Evolutionary conservation across 2,113 vertebrate species (phyloP).

Genomic region (Urocynchramus pylzowi): DNA sequence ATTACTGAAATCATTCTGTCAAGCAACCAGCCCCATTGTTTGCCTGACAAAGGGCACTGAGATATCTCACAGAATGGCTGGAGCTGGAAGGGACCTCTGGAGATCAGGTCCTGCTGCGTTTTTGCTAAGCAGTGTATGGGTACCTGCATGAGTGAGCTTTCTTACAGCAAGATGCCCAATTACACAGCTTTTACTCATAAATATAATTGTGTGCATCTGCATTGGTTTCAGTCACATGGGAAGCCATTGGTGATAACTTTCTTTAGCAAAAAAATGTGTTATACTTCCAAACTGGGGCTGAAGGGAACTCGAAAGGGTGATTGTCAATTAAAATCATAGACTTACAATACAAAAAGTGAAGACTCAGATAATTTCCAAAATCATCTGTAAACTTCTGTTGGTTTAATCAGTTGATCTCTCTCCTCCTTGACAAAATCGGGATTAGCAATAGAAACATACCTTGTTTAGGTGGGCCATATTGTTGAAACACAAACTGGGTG

Average conservation of each 20-base stretch:
- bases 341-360: background rate
- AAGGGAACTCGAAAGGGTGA: background rate
- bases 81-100: background rate
- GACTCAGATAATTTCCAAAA: background rate
- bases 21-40: background rate
- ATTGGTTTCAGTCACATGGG: background rate
- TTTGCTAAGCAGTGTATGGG: background rate
- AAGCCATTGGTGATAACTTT: background rate
- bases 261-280: background rate
- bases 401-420: background rate
- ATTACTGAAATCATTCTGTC: background rate
- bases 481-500: background rate
- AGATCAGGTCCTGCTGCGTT: background rate
- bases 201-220: background rate
- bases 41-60: background rate
- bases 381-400: background rate
- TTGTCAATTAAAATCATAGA: background rate
- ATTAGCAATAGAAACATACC: background rate
- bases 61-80: background rate
- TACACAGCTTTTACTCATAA: background rate
- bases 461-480: background rate
- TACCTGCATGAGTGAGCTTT: background rate
- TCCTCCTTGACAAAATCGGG: background rate
- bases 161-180: background rate
- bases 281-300: background rate